Base-by-base conservation (phyloP, 2,888 invertebrate species). In the Dermolepida albohirtum region DNA sequence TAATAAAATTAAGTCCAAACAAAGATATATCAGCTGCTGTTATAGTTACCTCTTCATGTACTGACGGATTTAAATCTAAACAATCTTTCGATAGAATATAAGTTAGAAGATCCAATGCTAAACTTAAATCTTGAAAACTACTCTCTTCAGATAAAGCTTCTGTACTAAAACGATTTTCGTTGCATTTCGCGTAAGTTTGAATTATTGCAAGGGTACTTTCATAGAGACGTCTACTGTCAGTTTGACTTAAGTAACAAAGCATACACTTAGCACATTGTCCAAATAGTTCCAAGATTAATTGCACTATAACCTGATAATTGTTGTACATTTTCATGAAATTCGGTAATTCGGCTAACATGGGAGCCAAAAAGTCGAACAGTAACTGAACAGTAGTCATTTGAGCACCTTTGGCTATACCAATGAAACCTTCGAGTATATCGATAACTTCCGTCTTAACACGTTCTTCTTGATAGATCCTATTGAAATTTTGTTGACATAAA, bases 281-380 rank as follows among this genome's bases (percentile, higher is more conserved):
- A 70, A 92, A 89, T 43, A 94, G 82, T 78, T 91, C 90, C 69
- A 93, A 83, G 49, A 93, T 89, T 11, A 93, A 86, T 76, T 93
- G 88, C 55, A 95, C 92, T 68, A 95, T 89, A 66, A 90, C 88
- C 65, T 91, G 91, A 81, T 93, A 93, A 82, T 93, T 92, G 66
- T 72, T 76, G 79, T 92, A 95, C 39, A 91, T 80, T 70, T 87
- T 90, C 66, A 95, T 81, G 52, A 94, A 85, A n/a, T 87, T 87
- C 1, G 92, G 89, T 71, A 92, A 82, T 79, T 91, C 90, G 17
- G 86, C 86, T 74, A 94, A 80, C 41, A 92, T 85, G 5, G 89
- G 89, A 52, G 90, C 80, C 80, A 91, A 86, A 76, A 88, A 86
- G 17, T 79, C 75, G 79, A 89, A 91, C 41, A 88, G 79, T 59